phyloP scores from a whole-genome alignment of 92 coral and sea anemone genomes.

The Zoanthus sociatus region DNA sequence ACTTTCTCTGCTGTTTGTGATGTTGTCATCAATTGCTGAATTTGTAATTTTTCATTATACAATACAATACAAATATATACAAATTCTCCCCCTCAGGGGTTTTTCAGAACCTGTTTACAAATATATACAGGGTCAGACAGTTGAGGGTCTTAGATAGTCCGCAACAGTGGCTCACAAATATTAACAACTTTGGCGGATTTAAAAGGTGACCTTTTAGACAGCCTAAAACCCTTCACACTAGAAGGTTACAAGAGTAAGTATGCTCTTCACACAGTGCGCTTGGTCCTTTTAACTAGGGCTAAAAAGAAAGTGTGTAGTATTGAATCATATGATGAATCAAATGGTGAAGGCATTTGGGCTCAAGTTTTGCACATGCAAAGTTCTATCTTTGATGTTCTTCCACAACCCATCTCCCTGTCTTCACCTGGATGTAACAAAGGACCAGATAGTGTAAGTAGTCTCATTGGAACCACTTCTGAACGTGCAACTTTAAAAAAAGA shows the following conservation, averaged over 20 bases:
- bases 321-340: constrained; percentile 11
- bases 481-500: constrained; percentile 35
- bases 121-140: too few relatives aligned
- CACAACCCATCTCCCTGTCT: constrained; percentile 4
- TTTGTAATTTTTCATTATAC: too few relatives aligned
- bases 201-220: constrained; percentile 48
- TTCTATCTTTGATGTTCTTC: background rate
- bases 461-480: constrained; percentile 59
- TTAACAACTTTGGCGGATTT: constrained; percentile 52
- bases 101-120: too few relatives aligned
- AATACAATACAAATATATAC: too few relatives aligned
- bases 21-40: too few relatives aligned
- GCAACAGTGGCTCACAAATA: too few relatives aligned
- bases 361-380: constrained; percentile 11
- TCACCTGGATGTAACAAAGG: background rate
- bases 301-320: constrained; percentile 19
- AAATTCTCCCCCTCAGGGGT: too few relatives aligned
- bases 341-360: constrained; percentile 13
- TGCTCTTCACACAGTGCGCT: constrained; percentile 40
- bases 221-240: constrained; percentile 49
- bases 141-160: too few relatives aligned
- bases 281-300: constrained; percentile 39
- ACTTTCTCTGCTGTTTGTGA: too few relatives aligned
- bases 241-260: constrained; percentile 48
- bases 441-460: constrained; percentile 20